These are phyloP conservation scores for Lycocerus yunnanus DNA, from an alignment of 2,888 invertebrate genomes.

Conservation along the genomic window DNA sequence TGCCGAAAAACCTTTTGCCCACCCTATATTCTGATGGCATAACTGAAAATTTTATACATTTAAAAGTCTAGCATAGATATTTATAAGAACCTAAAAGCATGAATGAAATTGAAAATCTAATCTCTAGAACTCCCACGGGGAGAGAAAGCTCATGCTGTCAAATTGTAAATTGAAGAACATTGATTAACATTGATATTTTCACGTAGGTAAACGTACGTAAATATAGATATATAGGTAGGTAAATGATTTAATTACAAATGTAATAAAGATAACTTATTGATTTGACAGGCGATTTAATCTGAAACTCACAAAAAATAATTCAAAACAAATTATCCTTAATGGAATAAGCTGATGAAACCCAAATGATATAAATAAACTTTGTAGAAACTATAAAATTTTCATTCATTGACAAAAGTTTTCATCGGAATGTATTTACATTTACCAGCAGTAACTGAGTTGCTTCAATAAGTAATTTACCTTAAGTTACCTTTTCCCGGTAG, in stretches of 20 bases:
- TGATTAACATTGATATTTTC: neutral
- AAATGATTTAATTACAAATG: neutral
- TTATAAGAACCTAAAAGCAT: neutral
- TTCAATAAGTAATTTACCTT: neutral
- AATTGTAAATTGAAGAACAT: neutral
- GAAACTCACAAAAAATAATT: neutral
- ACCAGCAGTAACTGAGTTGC: neutral
- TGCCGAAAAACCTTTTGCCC: neutral
- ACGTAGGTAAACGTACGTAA: too few species aligned
- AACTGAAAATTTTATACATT: too few species aligned
- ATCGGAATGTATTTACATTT: neutral
- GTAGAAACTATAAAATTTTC: neutral
- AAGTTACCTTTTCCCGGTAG: neutral
- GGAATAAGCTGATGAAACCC: neutral
- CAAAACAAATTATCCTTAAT: neutral
- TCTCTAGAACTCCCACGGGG: neutral
- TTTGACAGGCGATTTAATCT: neutral
- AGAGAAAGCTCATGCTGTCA: neutral
- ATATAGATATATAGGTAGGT: too few species aligned
- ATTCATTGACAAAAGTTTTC: neutral
- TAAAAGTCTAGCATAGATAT: neutral
- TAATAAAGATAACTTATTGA: neutral
- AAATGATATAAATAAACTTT: neutral
- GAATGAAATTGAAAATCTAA: neutral
- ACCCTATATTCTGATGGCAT: too few species aligned